A percentile compares a stretch with the other conserved stretches of the same genome.
These are phyloP conservation scores for Heterochromis multidens DNA, from an alignment of 2,113 vertebrate species.

Conservation along the genomic window DNA sequence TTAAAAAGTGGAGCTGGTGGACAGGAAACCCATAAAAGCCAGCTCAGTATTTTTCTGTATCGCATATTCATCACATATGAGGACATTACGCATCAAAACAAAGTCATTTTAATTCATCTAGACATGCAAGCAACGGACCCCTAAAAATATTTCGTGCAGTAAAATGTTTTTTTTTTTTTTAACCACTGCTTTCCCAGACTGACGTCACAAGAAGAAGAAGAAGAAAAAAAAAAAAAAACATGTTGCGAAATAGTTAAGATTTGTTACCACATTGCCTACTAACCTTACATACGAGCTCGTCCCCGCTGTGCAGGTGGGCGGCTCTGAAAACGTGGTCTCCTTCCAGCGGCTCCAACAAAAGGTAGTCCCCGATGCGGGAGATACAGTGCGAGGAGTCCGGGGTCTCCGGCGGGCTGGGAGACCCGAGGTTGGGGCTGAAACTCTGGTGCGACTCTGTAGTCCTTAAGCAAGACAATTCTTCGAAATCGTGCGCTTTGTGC, in stretches of 20 bases:
- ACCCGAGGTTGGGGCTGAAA: conserved; percentile 97
- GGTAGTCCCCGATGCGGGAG: conserved; percentile 98
- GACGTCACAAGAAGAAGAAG: not conserved
- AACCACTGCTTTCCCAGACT: not conserved
- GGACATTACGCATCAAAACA: not conserved
- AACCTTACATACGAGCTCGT: conserved; percentile 99
- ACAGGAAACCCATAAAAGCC: not conserved
- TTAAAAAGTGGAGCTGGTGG: conserved; percentile 22
- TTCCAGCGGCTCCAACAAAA: conserved; percentile 97
- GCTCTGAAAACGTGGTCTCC: conserved; percentile 98
- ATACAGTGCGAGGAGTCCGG: conserved; percentile 97
- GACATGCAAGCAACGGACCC: not conserved
- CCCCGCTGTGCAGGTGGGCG: conserved; percentile 95
- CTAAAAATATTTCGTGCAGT: not conserved
- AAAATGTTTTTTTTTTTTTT: not conserved
- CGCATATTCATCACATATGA: not conserved
- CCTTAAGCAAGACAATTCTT: conserved; percentile 92
- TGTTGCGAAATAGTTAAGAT: not conserved
- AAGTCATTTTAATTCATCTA: not conserved
- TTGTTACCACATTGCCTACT: conserved; percentile 18
- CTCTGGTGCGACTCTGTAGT: conserved; percentile 91
- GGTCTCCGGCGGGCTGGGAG: conserved; percentile 98
- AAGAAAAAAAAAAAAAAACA: not conserved
- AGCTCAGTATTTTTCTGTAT: not conserved
- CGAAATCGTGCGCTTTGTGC: conserved; percentile 98